These are phyloP conservation scores for Pterocles burchelli DNA, from an alignment of 2,113 vertebrate genomes.

Conservation along the genomic window DNA sequence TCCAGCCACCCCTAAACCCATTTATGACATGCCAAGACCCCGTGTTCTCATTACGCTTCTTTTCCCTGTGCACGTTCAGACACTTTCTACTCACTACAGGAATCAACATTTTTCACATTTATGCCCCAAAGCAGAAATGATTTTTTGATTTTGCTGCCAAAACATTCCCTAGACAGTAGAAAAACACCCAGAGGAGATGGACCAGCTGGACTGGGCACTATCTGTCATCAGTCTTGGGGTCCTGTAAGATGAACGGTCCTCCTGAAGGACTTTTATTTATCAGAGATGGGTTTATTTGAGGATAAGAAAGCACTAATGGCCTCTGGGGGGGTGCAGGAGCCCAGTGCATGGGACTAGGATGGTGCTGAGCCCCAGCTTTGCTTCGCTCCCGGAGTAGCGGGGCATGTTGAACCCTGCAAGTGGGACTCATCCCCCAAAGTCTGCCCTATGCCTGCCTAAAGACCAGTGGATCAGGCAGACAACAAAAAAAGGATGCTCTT, in stretches of 20 bases:
- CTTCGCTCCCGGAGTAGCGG: neutral
- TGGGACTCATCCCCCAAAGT: neutral
- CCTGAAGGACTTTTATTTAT: rapidly evolving
- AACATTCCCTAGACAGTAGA: neutral
- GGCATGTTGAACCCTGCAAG: neutral
- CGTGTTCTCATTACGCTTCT: rapidly evolving
- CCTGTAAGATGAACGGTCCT: neutral
- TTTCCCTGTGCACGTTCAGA: neutral
- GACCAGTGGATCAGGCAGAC: neutral
- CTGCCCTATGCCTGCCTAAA: neutral
- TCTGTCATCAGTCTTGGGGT: neutral
- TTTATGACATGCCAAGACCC: neutral
- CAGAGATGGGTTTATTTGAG: neutral
- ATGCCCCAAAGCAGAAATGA: neutral
- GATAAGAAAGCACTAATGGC: no score
- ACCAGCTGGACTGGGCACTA: neutral
- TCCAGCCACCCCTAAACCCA: neutral
- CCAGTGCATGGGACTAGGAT: neutral
- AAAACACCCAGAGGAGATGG: neutral
- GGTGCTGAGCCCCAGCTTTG: neutral
- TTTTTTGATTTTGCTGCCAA: neutral
- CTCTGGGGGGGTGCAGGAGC: neutral
- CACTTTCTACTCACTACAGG: neutral
- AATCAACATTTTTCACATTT: neutral
- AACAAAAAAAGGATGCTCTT: neutral